Conservation (phyloP, 2,113 vertebrate genomes). For the Lathamus discolor region DNA sequence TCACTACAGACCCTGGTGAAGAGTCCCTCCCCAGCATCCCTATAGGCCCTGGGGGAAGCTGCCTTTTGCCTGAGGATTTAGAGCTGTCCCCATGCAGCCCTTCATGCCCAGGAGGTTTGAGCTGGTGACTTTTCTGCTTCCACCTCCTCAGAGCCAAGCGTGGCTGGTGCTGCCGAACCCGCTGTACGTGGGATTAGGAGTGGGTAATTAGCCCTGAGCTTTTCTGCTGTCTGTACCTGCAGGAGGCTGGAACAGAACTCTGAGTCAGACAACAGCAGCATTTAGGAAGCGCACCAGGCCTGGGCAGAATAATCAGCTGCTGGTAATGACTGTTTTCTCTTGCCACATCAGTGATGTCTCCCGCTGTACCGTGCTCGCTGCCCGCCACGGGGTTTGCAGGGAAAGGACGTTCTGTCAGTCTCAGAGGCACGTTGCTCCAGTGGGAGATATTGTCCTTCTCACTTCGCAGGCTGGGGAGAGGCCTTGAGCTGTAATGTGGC, state of each 20-base stretch:
- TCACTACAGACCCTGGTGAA: too few relatives aligned
- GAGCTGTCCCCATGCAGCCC: neutral
- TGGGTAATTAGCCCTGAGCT: constrained; percentile 18
- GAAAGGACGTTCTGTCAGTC: neutral
- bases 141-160: neutral
- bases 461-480: neutral
- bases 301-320: neutral
- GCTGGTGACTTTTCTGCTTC: neutral
- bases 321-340: neutral
- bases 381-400: neutral
- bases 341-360: neutral
- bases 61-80: neutral
- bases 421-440: neutral
- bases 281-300: neutral
- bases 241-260: constrained; percentile 4
- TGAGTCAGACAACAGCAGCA: constrained; percentile 38
- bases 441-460: neutral
- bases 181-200: neutral
- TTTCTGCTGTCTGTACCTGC: constrained; percentile 27
- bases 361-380: neutral
- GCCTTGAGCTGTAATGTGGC: neutral
- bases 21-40: too few relatives aligned
- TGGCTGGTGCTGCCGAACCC: neutral
- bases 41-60: neutral
- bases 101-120: neutral